Base-by-base conservation (phyloP, 2,888 invertebrate species). In the Dynastes hyllus region DNA sequence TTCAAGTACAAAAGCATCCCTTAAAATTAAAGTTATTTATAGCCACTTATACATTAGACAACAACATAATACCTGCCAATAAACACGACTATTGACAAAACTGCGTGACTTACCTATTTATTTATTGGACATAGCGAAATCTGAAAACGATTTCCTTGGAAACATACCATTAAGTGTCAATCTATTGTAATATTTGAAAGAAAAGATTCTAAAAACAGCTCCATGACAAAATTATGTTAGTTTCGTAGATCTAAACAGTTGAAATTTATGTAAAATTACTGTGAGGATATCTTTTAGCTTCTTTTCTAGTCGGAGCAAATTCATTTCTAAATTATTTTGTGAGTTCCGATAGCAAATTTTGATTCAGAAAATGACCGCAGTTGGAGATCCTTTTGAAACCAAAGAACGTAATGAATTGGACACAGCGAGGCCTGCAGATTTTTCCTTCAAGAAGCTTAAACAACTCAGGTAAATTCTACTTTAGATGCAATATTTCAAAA, bases 361-460 rank as follows among this genome's bases (percentile, higher is more conserved):
- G 13, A 13, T 27, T 55, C 9, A 61, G 32, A 61, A 40, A 37
- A 75, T 40, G 45, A 65, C 32, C 2, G 29, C 29, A 37, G 37
- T 70, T 22, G 69, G 37, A 29, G 45, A 58, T 4, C 70, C 70
- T 9, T 22, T 51, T 16, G 40, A 63, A 9, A 13, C 8, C 16
- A 22, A 27, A 22, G 77, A 77, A 61, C 16, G 37, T 32, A 32
- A 76, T 5, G 79, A 76, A 13, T 29, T 79, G 16, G 79, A 79
- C 5, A 65, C 77, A 0, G 80, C 80, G 2, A 87, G 87, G 80
- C 90, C 90, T 0, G 85, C 88, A 6, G 90, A 90, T 84, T 87
- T 89, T 75, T 90, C 90, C 4, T 90, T 88, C 79, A 88, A 86
- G 81, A 87, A 87, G 78, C 85, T 89, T 27, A 82, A 80, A 58